These are phyloP conservation scores for Graphium colonna DNA, from an alignment of 2,888 invertebrate genomes.

Conservation along the genomic window DNA sequence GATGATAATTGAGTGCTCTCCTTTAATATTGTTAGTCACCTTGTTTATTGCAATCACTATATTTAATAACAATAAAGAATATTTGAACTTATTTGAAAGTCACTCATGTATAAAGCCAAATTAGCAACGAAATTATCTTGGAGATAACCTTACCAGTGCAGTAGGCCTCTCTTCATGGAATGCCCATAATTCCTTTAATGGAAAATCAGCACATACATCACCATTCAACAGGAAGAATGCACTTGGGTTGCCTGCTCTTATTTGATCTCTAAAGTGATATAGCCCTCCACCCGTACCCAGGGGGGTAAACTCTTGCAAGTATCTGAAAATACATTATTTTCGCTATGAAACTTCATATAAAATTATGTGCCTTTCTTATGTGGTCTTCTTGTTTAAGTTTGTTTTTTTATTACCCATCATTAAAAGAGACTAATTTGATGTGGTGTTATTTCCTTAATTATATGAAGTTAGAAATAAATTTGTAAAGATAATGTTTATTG, in stretches of 20 bases:
- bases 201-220: slow-evolving; percentile 98
- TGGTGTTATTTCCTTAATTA: too few species aligned
- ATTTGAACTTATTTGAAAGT: too few species aligned
- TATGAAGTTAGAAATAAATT: too few species aligned
- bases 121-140: too few species aligned
- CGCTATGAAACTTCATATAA: background rate
- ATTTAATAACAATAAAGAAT: too few species aligned
- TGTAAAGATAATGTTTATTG: too few species aligned
- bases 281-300: slow-evolving; percentile 98
- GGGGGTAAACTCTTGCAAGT: slow-evolving; percentile 96
- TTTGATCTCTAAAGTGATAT: slow-evolving; percentile 98
- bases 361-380: background rate
- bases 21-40: too few species aligned
- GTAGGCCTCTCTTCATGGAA: slow-evolving; percentile 83
- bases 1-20: too few species aligned
- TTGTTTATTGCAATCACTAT: too few species aligned
- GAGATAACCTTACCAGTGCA: slow-evolving; percentile 80
- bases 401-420: background rate
- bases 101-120: too few species aligned
- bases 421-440: too few species aligned
- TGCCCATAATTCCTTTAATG: slow-evolving; percentile 88
- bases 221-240: slow-evolving; percentile 98
- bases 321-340: slow-evolving; percentile 83
- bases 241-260: slow-evolving; percentile 91
- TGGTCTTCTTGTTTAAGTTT: background rate